These are phyloP conservation scores for Drosophila mayaguana DNA, from an alignment of 2,888 invertebrate species.

Conservation along the genomic window DNA sequence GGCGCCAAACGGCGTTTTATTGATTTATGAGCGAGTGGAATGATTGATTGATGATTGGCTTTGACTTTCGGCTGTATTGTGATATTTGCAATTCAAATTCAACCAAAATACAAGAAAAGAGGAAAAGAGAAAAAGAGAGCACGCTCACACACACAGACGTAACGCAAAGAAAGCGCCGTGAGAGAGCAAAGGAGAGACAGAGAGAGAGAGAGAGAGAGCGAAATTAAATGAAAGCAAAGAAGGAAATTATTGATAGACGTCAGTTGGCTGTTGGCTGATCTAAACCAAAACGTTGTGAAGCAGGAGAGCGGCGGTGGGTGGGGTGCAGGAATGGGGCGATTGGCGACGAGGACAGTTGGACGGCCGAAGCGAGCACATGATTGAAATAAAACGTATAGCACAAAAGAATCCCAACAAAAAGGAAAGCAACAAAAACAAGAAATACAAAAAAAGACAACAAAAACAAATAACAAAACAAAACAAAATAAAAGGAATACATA, in stretches of 20 bases:
- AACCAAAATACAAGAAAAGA: constrained; percentile 14
- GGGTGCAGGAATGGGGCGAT: constrained; percentile 6
- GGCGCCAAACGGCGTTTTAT: constrained; percentile 68
- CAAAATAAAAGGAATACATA: constrained; percentile 18
- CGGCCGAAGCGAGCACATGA: constrained; percentile 70
- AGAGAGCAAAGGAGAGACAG: background rate
- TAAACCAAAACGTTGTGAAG: constrained; percentile 19
- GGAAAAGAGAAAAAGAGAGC: constrained; percentile 14
- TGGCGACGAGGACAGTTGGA: constrained; percentile 53
- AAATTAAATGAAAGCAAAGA: constrained; percentile 30
- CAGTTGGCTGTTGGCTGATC: constrained; percentile 62
- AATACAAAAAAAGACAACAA: constrained; percentile 20
- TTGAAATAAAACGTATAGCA: constrained; percentile 65
- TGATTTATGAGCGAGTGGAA: constrained; percentile 62
- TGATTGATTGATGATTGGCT: constrained; percentile 73
- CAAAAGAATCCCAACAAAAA: constrained; percentile 59
- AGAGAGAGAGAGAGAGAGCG: constrained; percentile 2
- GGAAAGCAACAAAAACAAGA: constrained; percentile 17
- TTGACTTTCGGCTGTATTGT: constrained; percentile 63
- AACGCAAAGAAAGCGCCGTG: background rate
- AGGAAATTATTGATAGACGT: constrained; percentile 74
- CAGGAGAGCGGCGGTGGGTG: background rate
- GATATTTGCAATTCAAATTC: constrained; percentile 46
- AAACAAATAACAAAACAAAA: constrained; percentile 23
- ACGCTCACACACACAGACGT: background rate